A percentile compares a stretch with the other conserved stretches of the same genome.
phyloP scores from a whole-genome alignment of 2,113 vertebrate species.

The Calypte anna region DNA sequence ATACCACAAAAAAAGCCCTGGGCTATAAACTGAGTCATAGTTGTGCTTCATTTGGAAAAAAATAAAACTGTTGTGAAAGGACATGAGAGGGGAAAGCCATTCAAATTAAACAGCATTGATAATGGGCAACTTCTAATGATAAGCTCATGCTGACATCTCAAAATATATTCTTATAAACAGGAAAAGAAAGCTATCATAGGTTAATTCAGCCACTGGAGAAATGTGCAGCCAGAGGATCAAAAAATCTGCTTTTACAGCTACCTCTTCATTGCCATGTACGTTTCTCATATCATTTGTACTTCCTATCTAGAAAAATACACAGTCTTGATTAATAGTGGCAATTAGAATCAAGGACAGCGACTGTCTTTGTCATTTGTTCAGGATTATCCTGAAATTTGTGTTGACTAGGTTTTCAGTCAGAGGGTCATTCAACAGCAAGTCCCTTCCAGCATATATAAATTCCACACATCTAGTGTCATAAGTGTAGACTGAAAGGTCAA shows the following conservation, averaged over 20 bases:
- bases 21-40: background rate
- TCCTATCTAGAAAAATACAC: background rate
- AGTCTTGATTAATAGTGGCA: background rate
- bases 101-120: background rate
- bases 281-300: background rate
- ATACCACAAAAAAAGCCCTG: background rate
- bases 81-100: background rate
- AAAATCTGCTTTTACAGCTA: background rate
- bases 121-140: background rate
- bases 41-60: background rate
- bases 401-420: background rate
- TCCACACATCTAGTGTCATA: background rate
- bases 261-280: background rate
- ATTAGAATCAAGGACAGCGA: background rate
- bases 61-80: background rate
- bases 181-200: background rate
- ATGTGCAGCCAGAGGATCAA: background rate
- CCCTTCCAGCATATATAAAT: background rate
- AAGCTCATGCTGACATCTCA: background rate
- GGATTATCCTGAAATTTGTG: background rate
- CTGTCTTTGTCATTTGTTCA: background rate
- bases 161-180: background rate
- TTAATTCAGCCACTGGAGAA: background rate
- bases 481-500: background rate
- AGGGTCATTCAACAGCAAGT: background rate